phyloP scores from a whole-genome alignment of 2,888 invertebrate genomes.

The Acleris emargana region DNA sequence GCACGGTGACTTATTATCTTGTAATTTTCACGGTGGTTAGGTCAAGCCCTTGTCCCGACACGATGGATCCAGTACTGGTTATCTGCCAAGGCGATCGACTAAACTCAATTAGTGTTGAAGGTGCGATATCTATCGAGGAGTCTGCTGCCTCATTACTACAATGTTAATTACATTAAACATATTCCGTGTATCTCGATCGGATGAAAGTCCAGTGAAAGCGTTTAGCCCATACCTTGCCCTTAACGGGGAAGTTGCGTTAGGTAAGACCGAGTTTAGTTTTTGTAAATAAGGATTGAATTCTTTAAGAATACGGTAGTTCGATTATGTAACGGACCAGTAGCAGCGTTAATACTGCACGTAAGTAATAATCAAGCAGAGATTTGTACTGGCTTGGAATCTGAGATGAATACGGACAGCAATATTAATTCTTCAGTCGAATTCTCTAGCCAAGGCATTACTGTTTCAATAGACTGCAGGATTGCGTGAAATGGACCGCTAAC shows the following conservation, averaged over 20 bases:
- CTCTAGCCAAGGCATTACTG: slow-evolving; percentile 10
- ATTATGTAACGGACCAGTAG: slow-evolving; percentile 18
- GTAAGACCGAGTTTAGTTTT: slow-evolving; percentile 1
- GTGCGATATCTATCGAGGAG: not conserved
- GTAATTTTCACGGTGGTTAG: slow-evolving; percentile 32
- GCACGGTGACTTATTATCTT: slow-evolving; percentile 31
- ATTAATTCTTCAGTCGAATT: slow-evolving; percentile 10
- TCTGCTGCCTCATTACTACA: not conserved
- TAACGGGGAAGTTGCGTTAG: slow-evolving; percentile 11
- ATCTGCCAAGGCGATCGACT: slow-evolving; percentile 34
- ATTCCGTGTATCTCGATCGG: slow-evolving; percentile 4
- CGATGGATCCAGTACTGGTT: slow-evolving; percentile 20
- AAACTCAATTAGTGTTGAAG: slow-evolving; percentile 19
- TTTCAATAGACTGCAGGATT: slow-evolving; percentile 7
- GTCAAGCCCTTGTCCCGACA: slow-evolving; percentile 23
- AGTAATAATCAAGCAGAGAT: too few relatives aligned
- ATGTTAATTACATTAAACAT: not conserved
- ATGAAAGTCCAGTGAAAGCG: slow-evolving; percentile 12
- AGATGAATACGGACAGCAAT: too few relatives aligned
- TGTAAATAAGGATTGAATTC: slow-evolving; percentile 2
- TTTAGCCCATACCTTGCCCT: slow-evolving; percentile 4
- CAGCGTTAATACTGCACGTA: not conserved
- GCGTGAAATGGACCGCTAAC: slow-evolving; percentile 18
- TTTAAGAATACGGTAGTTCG: slow-evolving; percentile 10
- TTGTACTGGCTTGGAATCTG: too few relatives aligned